A percentile compares a stretch with the other conserved stretches of the same genome.
Evolutionary conservation across 1,140 invertebrate species (phyloP).

Genomic region (silkworm (Bombyx mori)): ASM3026992v2 NC_085112.1:9253501-9254000

Average conservation of each 20-base stretch:
- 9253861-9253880: conserved; percentile 33
- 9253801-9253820: conserved; percentile 25
- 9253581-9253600: no score
- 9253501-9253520: no score
- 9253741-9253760: conserved; percentile 34
- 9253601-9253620: no score
- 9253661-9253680: neutral
- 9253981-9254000: neutral
- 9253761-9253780: conserved; percentile 43
- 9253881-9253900: conserved; percentile 27
- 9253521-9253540: no score
- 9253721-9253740: conserved; percentile 25
- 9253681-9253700: conserved; percentile 14
- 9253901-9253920: conserved; percentile 30
- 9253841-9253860: conserved; percentile 28
- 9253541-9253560: no score
- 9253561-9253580: no score
- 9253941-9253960: conserved; percentile 14
- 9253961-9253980: conserved; percentile 2
- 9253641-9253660: no score
- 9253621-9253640: no score
- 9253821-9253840: conserved; percentile 36
- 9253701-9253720: conserved; percentile 12
- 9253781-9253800: conserved; percentile 37
- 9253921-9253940: conserved; percentile 57